phyloP scores from a whole-genome alignment of 2,888 invertebrate species.

The Mechanitis mazaeus region DNA sequence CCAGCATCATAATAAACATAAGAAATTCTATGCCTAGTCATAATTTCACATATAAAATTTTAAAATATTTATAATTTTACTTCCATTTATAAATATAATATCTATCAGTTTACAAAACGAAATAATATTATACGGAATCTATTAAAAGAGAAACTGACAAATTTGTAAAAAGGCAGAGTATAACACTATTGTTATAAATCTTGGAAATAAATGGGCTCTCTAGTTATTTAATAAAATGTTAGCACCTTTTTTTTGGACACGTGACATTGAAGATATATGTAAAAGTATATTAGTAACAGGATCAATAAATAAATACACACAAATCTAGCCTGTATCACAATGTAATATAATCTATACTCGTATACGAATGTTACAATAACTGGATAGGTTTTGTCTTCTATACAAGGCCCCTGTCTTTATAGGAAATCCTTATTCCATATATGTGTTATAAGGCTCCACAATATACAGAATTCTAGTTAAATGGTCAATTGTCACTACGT shows the following conservation, averaged over 20 bases:
- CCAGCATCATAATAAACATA: too few relatives aligned
- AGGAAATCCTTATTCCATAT: neutral
- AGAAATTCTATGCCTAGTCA: too few relatives aligned
- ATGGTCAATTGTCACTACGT: neutral
- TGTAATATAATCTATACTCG: neutral
- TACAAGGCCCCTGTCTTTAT: neutral
- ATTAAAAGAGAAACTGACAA: too few relatives aligned
- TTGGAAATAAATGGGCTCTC: neutral
- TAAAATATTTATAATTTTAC: too few relatives aligned
- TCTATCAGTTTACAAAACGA: too few relatives aligned
- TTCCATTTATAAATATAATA: too few relatives aligned
- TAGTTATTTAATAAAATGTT: neutral
- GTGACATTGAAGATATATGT: neutral
- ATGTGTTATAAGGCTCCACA: neutral
- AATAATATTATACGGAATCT: too few relatives aligned
- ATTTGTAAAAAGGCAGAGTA: neutral
- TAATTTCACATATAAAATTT: too few relatives aligned
- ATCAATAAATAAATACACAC: neutral
- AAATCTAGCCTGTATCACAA: constrained; percentile 4
- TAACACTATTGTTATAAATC: neutral
- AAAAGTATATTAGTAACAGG: neutral
- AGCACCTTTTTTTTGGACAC: neutral
- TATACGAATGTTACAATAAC: too few relatives aligned
- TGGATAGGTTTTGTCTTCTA: neutral
- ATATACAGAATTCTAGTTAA: neutral